Conservation (phyloP, 2,797 vertebrate species). For the Pseudopleuronectes americanus region DNA sequence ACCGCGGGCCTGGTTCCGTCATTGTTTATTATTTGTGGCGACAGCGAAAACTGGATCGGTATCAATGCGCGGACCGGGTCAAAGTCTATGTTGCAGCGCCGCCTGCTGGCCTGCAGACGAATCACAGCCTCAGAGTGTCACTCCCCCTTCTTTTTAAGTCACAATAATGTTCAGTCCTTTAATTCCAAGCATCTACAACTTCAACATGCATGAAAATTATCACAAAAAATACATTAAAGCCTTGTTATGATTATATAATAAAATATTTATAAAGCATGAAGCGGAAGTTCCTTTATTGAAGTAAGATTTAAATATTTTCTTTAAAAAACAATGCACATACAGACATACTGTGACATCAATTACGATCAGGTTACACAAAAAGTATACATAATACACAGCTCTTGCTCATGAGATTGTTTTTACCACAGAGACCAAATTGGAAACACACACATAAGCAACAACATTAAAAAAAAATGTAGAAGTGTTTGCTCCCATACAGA, state of each 20-base stretch:
- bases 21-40: constrained; percentile 31
- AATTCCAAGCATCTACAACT: too few relatives aligned
- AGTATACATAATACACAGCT: not conserved
- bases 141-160: not conserved
- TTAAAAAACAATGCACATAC: constrained; percentile 6
- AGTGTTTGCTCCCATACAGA: constrained; percentile 5
- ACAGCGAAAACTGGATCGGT: constrained; percentile 3
- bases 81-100: constrained; percentile 13
- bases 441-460: constrained; percentile 1
- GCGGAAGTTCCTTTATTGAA: constrained; percentile 66
- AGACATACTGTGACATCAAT: not conserved
- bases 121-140: not conserved
- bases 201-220: too few relatives aligned
- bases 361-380: not conserved
- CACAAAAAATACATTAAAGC: too few relatives aligned
- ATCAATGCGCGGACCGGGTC: too few relatives aligned
- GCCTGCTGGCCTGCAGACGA: constrained; percentile 22
- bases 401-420: not conserved
- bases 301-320: constrained; percentile 10
- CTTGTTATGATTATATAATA: not conserved
- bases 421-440: not conserved
- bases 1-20: constrained; percentile 45
- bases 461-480: constrained; percentile 4
- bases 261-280: constrained; percentile 5
- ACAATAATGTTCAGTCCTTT: too few relatives aligned